A percentile compares a stretch with the other conserved stretches of the same genome.
phyloP scores from a whole-genome alignment of 1,140 invertebrate genomes.

The Diorhabda elongata region DNA sequence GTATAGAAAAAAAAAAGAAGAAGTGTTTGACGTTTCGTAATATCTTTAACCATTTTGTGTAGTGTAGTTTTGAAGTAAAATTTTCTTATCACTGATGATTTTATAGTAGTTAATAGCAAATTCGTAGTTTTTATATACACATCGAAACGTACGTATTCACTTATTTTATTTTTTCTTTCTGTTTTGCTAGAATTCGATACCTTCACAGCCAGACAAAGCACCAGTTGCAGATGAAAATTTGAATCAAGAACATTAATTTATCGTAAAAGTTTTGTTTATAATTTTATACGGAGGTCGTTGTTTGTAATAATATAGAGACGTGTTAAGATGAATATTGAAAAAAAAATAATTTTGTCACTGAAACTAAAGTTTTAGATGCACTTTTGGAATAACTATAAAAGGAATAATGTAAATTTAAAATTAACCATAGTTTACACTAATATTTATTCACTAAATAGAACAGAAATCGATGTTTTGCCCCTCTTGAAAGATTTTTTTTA shows the following conservation, averaged over 20 bases:
- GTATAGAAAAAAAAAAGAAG: no score
- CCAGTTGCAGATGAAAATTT: slow-evolving; percentile 65
- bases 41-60: no score
- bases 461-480: background rate
- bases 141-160: no score
- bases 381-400: background rate
- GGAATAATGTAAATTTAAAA: slow-evolving; percentile 14
- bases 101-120: no score
- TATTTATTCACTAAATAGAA: background rate
- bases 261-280: no score
- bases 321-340: background rate
- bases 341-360: slow-evolving; percentile 7
- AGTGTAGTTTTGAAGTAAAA: no score
- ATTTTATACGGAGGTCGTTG: background rate
- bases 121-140: no score
- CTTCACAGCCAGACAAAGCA: slow-evolving; percentile 55
- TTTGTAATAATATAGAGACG: no score
- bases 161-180: slow-evolving; percentile 11
- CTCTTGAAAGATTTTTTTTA: no score
- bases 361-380: slow-evolving; percentile 17
- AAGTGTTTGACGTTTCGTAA: no score
- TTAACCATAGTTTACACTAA: slow-evolving; percentile 16
- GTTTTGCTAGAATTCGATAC: slow-evolving; percentile 63
- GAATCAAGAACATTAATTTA: slow-evolving; percentile 53
- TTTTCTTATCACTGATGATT: no score